Evolutionary conservation across 2,888 invertebrate species (phyloP), one percentile per base, ranked within the genome.

Genomic region (Rutpela maculata): DNA sequence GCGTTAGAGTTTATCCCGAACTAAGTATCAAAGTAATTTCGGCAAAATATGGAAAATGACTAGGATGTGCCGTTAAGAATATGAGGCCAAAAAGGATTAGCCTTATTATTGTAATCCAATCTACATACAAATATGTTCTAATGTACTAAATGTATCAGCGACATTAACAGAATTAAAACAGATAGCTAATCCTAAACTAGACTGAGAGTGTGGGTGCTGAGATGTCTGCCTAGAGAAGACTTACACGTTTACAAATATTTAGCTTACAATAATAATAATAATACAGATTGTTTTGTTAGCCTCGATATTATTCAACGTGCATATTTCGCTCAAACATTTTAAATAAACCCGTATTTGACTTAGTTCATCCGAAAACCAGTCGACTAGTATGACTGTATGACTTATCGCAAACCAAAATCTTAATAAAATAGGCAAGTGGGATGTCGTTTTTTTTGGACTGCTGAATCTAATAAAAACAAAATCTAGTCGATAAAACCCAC

Each of bases 1-100:
- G 84, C 81, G 83, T 83, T 83, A 80, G 78, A 78, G 83, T 82
- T 82, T 81, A 81, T 82, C 80, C 80, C 73, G 75, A 62, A 81
- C 80, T 82, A 81, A 82, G 80, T 83, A 69, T 59, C 55, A 69
- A 38, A 57, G 69, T 69, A 57, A 69, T 69, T 69, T 69, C 69
- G 35, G 18, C 57, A 19, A 69, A 69, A 69, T 69, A 69, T 69
- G 69, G 69, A 69, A 69, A 65, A 15, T 43, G 19, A 3, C 4
- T 65, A 17, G 35, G 57, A 59, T 69, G 35, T 17, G 31, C 69
- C 10, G 59, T 17, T 26, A 69, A 69, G 69, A 69, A 57, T 69
- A 69, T 35, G 35, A 17, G 12, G 11, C 50, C 57, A 31, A 59
- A 57, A 69, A 59, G 69, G 69, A 57, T 57, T 57, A 69, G n/a